These are phyloP conservation scores for Bradypodion ventrale DNA, from an alignment of 2,797 vertebrate species.

Conservation along the genomic window DNA sequence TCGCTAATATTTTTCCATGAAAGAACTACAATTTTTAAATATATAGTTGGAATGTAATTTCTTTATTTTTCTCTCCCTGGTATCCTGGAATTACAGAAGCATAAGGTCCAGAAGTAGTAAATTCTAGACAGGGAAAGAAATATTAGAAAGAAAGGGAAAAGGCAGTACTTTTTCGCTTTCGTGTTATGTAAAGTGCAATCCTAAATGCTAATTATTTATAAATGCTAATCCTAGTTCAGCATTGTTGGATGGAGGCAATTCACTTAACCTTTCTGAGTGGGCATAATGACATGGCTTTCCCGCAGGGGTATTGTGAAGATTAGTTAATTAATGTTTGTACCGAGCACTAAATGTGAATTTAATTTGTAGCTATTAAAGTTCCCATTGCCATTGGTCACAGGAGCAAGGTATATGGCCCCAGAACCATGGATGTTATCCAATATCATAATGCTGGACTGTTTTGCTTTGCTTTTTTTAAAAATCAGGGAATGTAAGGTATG, in stretches of 20 bases:
- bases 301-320: conserved; percentile 25
- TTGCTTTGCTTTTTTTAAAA: neutral
- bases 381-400: neutral
- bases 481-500: conserved; percentile 22
- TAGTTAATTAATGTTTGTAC: conserved; percentile 49
- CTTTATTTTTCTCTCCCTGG: neutral
- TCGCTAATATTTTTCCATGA: neutral
- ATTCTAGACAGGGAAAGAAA: neutral
- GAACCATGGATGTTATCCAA: neutral
- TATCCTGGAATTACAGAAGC: neutral
- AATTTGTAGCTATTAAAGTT: conserved; percentile 35
- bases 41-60: neutral
- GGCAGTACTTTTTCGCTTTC: neutral
- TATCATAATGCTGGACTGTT: conserved; percentile 2
- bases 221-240: conserved; percentile 18
- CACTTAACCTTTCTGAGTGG: conserved; percentile 32
- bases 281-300: conserved; percentile 21
- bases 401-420: neutral
- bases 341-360: conserved; percentile 39
- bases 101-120: neutral
- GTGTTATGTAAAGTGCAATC: neutral
- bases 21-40: neutral
- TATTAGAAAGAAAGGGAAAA: neutral
- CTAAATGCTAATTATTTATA: conserved; percentile 2
- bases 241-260: conserved; percentile 30